Evolutionary conservation across 2,113 vertebrate genomes (phyloP), one percentile per base, ranked within the genome.

Genomic region (Xyrauchen texanus): DNA sequence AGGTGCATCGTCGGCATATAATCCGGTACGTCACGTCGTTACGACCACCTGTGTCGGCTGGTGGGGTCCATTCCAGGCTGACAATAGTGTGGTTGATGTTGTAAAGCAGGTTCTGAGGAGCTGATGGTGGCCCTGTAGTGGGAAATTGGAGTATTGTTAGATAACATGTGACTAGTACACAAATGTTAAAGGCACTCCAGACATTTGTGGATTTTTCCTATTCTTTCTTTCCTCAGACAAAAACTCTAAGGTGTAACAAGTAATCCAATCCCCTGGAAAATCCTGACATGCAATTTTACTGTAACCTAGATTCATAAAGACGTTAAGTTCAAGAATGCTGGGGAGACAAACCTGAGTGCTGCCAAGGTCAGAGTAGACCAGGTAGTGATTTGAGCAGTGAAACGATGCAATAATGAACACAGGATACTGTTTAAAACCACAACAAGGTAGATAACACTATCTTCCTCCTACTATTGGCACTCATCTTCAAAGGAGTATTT

Each of bases 51-150:
- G 93, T 95, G 90, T 99, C 98, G 0, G 96, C 97, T 5, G 98
- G 96, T 61, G 96, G 97, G 88, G 93, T 94, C 98, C 97, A 99
- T 87, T 99, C 98, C 88, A 99, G 92, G 89, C 93, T 95, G 62
- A 99, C 95, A 0, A 95, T 96, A 81, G 97, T 99, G 91, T 99
- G 97, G 92, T 99, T 99, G 93, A 98, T 99, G 91, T 98, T 99
- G 93, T 97, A 99, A 91, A 99, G 97, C 86, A 99, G 94, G 91
- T 99, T 98, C 90, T 98, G 97, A 21, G 98, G 98, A 84, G 97
- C 97, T 49, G 98, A 99, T 69, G 98, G 98, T 88, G 97, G 98
- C 90, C 98, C 97, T 91, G 87, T 86, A 86, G 90, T 69, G 79
- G 88, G 86, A 81, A 82, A 86, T 80, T 80, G 84, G 21, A 46